Conservation (phyloP, 2,888 invertebrate species). For the Anticlea derivata region DNA sequence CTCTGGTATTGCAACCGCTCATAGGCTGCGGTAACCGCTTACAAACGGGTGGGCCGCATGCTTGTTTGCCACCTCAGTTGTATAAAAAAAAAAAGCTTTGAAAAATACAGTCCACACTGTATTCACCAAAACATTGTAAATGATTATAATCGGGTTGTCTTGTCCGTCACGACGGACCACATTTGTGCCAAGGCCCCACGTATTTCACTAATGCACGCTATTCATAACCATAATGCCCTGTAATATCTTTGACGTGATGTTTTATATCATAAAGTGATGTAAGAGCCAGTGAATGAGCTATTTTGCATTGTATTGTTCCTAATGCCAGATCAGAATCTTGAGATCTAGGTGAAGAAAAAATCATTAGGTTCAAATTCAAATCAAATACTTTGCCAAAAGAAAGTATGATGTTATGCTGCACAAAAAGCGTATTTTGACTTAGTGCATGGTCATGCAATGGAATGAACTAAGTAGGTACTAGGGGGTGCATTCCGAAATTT, state of each 20-base stretch:
- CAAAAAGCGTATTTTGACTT: too few relatives aligned
- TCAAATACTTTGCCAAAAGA: not conserved
- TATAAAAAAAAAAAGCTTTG: too few relatives aligned
- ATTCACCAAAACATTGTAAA: slow-evolving; percentile 13
- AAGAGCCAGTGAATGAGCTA: slow-evolving; percentile 13
- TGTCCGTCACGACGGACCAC: slow-evolving; percentile 33
- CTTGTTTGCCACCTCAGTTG: too few relatives aligned
- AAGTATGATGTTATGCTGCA: too few relatives aligned
- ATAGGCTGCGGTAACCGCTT: too few relatives aligned
- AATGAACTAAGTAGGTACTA: too few relatives aligned
- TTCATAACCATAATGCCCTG: slow-evolving; percentile 31
- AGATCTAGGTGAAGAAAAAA: not conserved
- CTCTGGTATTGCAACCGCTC: too few relatives aligned
- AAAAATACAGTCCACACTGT: too few relatives aligned
- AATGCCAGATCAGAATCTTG: not conserved
- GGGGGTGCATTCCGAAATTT: too few relatives aligned
- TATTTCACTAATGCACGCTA: slow-evolving; percentile 35
- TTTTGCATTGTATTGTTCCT: slow-evolving; percentile 8
- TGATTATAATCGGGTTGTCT: slow-evolving; percentile 29
- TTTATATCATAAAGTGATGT: slow-evolving; percentile 21
- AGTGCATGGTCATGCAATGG: too few relatives aligned
- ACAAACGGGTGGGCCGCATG: too few relatives aligned
- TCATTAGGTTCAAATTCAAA: not conserved
- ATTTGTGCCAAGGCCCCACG: slow-evolving; percentile 36
- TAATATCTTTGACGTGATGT: slow-evolving; percentile 23